These are phyloP conservation scores for Eupristina koningsbergeri DNA, from an alignment of 1,140 invertebrate species.

Conservation along the genomic window DNA sequence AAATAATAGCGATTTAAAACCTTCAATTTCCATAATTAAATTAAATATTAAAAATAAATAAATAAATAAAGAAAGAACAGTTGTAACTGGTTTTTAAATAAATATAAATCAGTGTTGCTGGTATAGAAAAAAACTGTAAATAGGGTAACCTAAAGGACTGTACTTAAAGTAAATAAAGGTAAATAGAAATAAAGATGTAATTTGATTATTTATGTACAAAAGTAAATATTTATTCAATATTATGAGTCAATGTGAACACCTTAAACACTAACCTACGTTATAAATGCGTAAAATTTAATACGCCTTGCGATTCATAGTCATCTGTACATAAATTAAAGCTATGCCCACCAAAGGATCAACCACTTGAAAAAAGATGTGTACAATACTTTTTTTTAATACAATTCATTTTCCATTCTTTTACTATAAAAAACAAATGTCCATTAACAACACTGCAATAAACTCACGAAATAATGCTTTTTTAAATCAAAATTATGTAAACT, in stretches of 20 bases:
- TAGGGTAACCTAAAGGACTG: slow-evolving; percentile 28
- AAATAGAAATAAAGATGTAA: slow-evolving; percentile 3
- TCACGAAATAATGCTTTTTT: too few relatives aligned
- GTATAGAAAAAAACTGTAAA: not conserved
- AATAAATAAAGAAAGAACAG: not conserved
- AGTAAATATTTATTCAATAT: slow-evolving; percentile 62
- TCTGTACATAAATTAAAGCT: not conserved
- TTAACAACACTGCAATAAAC: too few relatives aligned
- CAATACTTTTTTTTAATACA: not conserved
- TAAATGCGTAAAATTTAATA: slow-evolving; percentile 56
- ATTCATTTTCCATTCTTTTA: too few relatives aligned
- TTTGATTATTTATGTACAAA: slow-evolving; percentile 54
- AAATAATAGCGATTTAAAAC: too few relatives aligned
- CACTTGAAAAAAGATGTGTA: slow-evolving; percentile 42
- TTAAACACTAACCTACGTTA: slow-evolving; percentile 49
- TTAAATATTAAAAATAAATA: too few relatives aligned
- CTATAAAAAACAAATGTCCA: too few relatives aligned
- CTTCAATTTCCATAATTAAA: too few relatives aligned
- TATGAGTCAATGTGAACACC: slow-evolving; percentile 45
- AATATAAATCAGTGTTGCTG: not conserved
- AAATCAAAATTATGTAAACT: too few relatives aligned
- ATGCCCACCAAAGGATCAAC: slow-evolving; percentile 27
- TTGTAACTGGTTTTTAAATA: not conserved
- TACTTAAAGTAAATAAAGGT: slow-evolving; percentile 31
- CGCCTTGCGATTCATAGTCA: slow-evolving; percentile 14